Base-by-base conservation (phyloP, 1,140 invertebrate genomes). In the Tenebrio molitor region DNA sequence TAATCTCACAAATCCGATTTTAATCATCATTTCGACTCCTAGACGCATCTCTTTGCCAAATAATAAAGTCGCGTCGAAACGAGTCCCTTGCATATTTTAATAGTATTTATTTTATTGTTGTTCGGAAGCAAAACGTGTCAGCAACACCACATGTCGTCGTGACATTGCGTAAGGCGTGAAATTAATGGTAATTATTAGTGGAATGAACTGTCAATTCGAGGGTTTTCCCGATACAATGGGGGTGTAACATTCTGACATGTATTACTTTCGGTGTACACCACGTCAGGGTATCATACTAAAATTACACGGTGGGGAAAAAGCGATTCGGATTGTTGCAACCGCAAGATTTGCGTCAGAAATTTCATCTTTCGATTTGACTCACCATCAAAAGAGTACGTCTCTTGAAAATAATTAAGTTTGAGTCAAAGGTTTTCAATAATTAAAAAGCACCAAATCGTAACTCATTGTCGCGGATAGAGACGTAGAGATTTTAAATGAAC, bases 371-470 rank as follows among this genome's bases (percentile, higher is more conserved):
- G 12, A 10, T 66, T 66, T 66, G 64, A 44, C 44, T 36, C 17
- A 66, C 17, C 7, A 66, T 42, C 64, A 44, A 44, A 41, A 44
- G 64, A 25, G 23, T 25, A 44, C 14, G 64, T 25, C 42, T 44
- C 14, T 29, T 17, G 29, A 44, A 62, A 44, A 62, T 58, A 70
- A 70, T 62, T 75, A 77, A 76, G 73, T 72, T 25, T 73, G 73
- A 67, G 74, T 77, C 76, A 80, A 81, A 80, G 76, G 79, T 76
- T 81, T 76, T 65, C 71, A 71, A 78, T 81, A 81, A 82, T 82
- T 82, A 81, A 82, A 82, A 82, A 78, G 72, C 72, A 73, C 78
- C 69, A 81, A 80, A 79, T 79, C 72, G 76, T 82, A 82, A 81
- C 75, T 80, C 81, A 82, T 81, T 80, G 80, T 80, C 79, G 73